Base-by-base conservation (phyloP, 2,113 vertebrate species). In the Emydocephalus ijimae region DNA sequence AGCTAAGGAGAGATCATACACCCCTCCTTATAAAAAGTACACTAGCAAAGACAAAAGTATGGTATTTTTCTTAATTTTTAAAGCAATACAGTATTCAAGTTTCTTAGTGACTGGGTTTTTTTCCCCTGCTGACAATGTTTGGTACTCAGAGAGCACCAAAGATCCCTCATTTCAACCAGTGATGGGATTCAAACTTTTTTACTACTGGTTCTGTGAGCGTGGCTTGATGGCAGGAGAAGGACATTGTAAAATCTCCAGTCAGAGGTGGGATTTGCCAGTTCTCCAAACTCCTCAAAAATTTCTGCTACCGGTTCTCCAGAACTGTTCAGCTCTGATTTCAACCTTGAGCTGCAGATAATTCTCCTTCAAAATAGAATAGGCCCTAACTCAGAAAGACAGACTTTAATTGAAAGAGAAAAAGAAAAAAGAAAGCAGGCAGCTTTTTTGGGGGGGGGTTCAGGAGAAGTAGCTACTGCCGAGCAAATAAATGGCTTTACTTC, bases 401-500 rank as follows among this genome's bases (percentile, higher is more conserved):
- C 4, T n/a, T 61, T 92, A 90, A 86, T 87, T 92, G 24, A 59
- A 64, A 64, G 11, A 64, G 61, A 64, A 64, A 29, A n/a, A 64
- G 29, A 12, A 34, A 59, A 6, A 43, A 24, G 12, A 64, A 23
- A 81, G 56, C 56, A 90, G 89, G 89, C 45, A 87, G 54, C 88
- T 48, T 90, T 93, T 87, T 43, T 43, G 90, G n/a, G n/a, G n/a
- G n/a, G n/a, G n/a, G 5, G 93, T 56, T 43, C 89, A 92, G 69
- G 1, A 0, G 0, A 81, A 85, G 43, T 92, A 91, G 81, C 56
- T 93, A 64, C 26, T 85, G 86, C 91, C 8, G 85, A 55, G 48
- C 20, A 94, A 50, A 92, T 29, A 92, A 11, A 90, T 54, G 12
- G 91, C 81, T 89, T 93, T 87, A 59, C 54, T 96, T 48, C 39